Evolutionary conservation across 2,888 invertebrate genomes (phyloP), one percentile per base, ranked within the genome.

Genomic region (Ptychoptera contaminata): DNA sequence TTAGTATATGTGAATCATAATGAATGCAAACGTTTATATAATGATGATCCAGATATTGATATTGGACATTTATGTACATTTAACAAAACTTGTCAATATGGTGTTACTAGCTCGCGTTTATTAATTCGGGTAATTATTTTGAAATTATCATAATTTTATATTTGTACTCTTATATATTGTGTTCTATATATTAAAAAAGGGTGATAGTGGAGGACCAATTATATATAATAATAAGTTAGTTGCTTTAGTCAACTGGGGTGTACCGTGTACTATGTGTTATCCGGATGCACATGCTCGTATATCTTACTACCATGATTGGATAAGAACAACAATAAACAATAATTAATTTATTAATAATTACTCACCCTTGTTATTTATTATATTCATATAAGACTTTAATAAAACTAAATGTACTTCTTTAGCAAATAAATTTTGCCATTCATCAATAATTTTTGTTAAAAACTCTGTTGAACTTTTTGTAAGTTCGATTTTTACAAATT

Each of bases 381-480:
- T 23, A 23, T 23, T 23, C 23, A 23, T 23, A 23, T 43, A 50
- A 31, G 45, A 37, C 51, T 61, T 61, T 31, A 66, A 61, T 1
- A 67, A 43, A 36, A 64, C 57, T 34, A 65, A 51, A 51, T 60
- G 61, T 2, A 80, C 65, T 52, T 77, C 77, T 43, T 75, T 73
- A 47, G 74, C 71, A 65, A 88, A 84, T 44, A 90, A 71, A 60
- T 83, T 79, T 42, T 67, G 63, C 88, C 88, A 90, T 66, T 90
- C 88, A 43, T 72, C 68, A 23, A 56, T 53, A 49, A 63, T 45
- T 49, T 53, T 59, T 37, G 52, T 54, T 2, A 58, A 50, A 35
- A 63, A 48, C 48, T 57, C 52, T 1, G 63, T 61, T 2, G 65
- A 64, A 48, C 63, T 64, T 45, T 58, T 62, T 31, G 53, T 51